These are phyloP conservation scores for Helicolenus hilgendorfi DNA, from an alignment of 2,797 vertebrate genomes.

Conservation along the genomic window DNA sequence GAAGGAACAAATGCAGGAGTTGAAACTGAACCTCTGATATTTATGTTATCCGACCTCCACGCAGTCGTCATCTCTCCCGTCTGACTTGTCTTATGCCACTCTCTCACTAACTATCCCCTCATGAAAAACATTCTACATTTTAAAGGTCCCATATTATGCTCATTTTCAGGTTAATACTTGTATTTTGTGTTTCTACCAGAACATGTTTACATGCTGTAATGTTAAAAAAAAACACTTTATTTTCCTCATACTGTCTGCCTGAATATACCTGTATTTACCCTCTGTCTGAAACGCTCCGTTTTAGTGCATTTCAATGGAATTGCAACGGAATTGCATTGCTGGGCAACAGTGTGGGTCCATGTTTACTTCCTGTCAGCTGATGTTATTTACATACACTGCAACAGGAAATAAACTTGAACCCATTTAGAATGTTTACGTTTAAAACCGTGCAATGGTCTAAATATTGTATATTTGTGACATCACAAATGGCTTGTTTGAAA, in stretches of 20 bases:
- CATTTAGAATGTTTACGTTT: background rate
- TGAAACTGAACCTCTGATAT: constrained; percentile 37
- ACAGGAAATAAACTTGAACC: background rate
- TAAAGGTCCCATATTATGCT: too few relatives aligned
- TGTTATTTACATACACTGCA: too few relatives aligned
- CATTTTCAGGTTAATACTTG: too few relatives aligned
- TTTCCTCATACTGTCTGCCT: too few relatives aligned
- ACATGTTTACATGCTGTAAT: background rate
- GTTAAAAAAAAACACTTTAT: too few relatives aligned
- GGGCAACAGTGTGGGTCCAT: too few relatives aligned
- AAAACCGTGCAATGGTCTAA: background rate
- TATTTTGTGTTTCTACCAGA: too few relatives aligned
- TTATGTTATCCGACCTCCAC: background rate
- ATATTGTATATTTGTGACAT: background rate
- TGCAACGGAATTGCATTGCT: too few relatives aligned
- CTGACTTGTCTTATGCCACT: background rate
- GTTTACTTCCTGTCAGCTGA: too few relatives aligned
- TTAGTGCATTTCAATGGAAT: too few relatives aligned
- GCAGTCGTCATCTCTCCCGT: background rate
- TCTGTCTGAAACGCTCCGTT: too few relatives aligned
- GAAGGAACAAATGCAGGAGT: constrained; percentile 23
- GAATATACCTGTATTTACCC: too few relatives aligned
- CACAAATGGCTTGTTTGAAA: background rate
- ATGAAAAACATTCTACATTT: background rate
- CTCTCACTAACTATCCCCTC: background rate